Percentiles rank a stretch among this genome's conserved stretches.
These are phyloP conservation scores for Danaus melanippus DNA, from an alignment of 1,140 invertebrate genomes.

Conservation along the genomic window DNA sequence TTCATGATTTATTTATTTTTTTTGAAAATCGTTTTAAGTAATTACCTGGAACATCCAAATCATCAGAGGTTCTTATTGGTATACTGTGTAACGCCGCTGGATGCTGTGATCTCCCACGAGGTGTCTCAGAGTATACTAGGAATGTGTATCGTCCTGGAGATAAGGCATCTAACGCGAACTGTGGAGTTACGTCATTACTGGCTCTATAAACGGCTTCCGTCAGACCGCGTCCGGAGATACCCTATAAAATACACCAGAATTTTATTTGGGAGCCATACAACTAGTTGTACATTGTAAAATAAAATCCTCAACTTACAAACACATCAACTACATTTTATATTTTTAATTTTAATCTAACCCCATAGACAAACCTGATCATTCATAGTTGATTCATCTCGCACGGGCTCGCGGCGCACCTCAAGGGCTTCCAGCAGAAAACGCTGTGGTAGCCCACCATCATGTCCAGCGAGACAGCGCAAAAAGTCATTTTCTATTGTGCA, in stretches of 20 bases:
- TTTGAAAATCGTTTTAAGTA: conserved; percentile 5
- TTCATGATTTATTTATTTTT: not conserved
- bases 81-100: conserved; percentile 59
- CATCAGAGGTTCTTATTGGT: conserved; percentile 37
- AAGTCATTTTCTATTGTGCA: conserved; percentile 79
- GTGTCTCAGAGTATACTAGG: conserved; percentile 56
- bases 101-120: conserved; percentile 48
- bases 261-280: too few species aligned
- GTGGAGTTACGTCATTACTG: conserved; percentile 51
- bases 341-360: conserved; percentile 21
- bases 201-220: conserved; percentile 54
- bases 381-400: conserved; percentile 73
- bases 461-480: conserved; percentile 82
- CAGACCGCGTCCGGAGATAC: conserved; percentile 47
- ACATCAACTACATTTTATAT: too few species aligned
- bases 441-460: conserved; percentile 86
- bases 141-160: conserved; percentile 58
- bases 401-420: conserved; percentile 72
- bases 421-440: conserved; percentile 87
- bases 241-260: conserved; percentile 25
- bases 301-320: too few species aligned
- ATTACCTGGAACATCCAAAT: conserved; percentile 56
- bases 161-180: conserved; percentile 51
- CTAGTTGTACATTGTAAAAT: too few species aligned
- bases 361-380: conserved; percentile 69